Base-by-base conservation (phyloP, 1,140 invertebrate genomes). In the Teleopsis dalmanni region DNA sequence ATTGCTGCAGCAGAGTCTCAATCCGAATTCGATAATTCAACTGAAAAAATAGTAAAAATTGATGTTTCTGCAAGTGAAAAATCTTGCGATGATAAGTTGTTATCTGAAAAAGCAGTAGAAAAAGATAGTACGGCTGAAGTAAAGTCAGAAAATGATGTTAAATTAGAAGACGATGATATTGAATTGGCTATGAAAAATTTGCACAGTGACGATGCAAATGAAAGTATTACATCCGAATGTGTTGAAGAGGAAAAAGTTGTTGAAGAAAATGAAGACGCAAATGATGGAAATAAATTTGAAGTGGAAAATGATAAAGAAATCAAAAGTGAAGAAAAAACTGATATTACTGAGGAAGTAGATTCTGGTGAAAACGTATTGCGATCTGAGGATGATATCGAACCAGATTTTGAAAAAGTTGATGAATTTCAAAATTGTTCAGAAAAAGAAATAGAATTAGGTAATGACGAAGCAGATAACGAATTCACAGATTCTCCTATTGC, bases 131-230 rank as follows among this genome's bases (percentile, higher is more conserved):
- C 4, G 11, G 19, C 34, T 16, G 29, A 35, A 55, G 41, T 31
- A 35, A 51, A 50, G 50, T 34, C 31, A 14, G 47, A 40, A 35
- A 27, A 44, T 36, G 23, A n/a, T 18, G 9, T 23, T 7, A 37
- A 47, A 10, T 33, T 41, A 1, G 65, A 68, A 27, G 63, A 52
- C 11, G 59, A 67, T 51, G 61, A 67, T 31, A 60, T 67, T 51
- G 64, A 67, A 27, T 44, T 64, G 42, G 59, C 64, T 9, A 36
- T 67, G 0, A 47, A 67, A 44, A 60, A 55, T 21, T 27, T 67
- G 27, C 64, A 67, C 21, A 66, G 62, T 26, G 59, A 57, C 11
- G 42, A 44, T 6, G 43, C 53, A n/a, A 52, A 45, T 19, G 37
- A 40, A n/a, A n/a, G n/a, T n/a, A 4, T 16, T 16, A 22, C 56